phyloP scores from a whole-genome alignment of 2,888 invertebrate species.

The Magallana nippona region DNA sequence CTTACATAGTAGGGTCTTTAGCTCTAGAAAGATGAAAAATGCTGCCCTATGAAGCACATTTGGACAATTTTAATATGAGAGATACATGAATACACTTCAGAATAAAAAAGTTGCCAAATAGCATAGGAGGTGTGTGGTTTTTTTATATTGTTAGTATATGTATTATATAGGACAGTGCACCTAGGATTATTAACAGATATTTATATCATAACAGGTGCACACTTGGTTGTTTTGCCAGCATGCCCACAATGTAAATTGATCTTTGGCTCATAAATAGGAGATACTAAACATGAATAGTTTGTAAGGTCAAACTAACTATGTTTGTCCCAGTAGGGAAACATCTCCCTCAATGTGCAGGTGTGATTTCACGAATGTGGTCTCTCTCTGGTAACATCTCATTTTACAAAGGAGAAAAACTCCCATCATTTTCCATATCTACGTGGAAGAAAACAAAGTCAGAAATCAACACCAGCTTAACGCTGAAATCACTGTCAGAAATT shows the following conservation, averaged over 20 bases:
- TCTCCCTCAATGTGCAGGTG: background rate
- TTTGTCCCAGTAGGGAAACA: background rate
- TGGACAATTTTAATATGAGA: too few species aligned
- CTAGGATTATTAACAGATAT: background rate
- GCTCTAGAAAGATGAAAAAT: background rate
- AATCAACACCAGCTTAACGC: background rate
- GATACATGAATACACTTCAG: too few species aligned
- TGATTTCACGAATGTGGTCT: constrained; percentile 7
- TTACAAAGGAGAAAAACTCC: background rate
- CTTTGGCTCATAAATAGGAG: background rate
- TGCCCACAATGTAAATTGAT: constrained; percentile 8
- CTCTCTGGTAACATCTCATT: background rate
- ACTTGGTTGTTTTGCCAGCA: background rate
- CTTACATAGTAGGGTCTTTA: background rate
- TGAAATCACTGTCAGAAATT: background rate
- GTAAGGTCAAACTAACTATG: background rate
- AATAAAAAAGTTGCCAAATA: too few species aligned
- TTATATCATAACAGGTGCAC: constrained; percentile 7
- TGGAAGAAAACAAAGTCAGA: background rate
- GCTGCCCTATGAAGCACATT: too few species aligned
- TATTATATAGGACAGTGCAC: background rate
- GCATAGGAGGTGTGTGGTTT: too few species aligned
- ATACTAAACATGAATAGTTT: background rate
- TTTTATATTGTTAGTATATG: background rate
- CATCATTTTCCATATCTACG: background rate